A percentile compares a stretch with the other conserved stretches of the same genome.
phyloP scores from a whole-genome alignment of 2,113 vertebrate genomes.

The Pollachius pollachius region DNA sequence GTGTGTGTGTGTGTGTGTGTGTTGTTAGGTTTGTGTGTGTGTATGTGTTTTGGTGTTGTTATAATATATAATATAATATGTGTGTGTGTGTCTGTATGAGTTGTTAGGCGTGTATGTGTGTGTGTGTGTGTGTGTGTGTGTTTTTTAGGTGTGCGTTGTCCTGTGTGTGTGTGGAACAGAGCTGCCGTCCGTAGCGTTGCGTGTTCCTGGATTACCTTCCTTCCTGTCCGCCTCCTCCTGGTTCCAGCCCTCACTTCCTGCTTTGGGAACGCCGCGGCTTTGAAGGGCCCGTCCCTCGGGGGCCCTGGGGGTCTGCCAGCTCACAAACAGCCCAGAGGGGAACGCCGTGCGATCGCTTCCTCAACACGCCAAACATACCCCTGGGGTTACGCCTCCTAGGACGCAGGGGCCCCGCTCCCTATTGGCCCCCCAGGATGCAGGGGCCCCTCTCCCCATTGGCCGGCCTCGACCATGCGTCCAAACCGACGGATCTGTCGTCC shows the following conservation, averaged over 20 bases:
- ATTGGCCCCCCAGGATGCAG: too few species aligned
- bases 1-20: too few species aligned
- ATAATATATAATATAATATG: too few species aligned
- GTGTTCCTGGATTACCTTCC: slow-evolving; percentile 77
- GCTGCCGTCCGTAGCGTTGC: slow-evolving; percentile 44
- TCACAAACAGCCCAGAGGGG: slow-evolving; percentile 63
- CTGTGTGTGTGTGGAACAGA: neutral
- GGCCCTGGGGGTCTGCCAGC: slow-evolving; percentile 54
- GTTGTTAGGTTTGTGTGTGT: too few species aligned
- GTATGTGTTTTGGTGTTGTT: too few species aligned
- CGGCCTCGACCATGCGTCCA: too few species aligned
- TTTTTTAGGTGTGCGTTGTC: too few species aligned
- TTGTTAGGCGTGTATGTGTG: neutral
- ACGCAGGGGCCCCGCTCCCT: too few species aligned
- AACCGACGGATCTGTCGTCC: too few species aligned
- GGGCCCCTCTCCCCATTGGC: too few species aligned
- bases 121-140: neutral
- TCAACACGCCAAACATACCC: slow-evolving; percentile 16
- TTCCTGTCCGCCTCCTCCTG: slow-evolving; percentile 64
- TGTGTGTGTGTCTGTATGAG: too few species aligned
- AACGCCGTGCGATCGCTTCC: slow-evolving; percentile 40
- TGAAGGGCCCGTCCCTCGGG: slow-evolving; percentile 61
- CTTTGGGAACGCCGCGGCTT: slow-evolving; percentile 58
- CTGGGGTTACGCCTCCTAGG: too few species aligned
- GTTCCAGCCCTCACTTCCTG: slow-evolving; percentile 75